A percentile compares a stretch with the other conserved stretches of the same genome.
Conservation (phyloP, 2,888 invertebrate genomes). For the Cheilosia impressa region DNA sequence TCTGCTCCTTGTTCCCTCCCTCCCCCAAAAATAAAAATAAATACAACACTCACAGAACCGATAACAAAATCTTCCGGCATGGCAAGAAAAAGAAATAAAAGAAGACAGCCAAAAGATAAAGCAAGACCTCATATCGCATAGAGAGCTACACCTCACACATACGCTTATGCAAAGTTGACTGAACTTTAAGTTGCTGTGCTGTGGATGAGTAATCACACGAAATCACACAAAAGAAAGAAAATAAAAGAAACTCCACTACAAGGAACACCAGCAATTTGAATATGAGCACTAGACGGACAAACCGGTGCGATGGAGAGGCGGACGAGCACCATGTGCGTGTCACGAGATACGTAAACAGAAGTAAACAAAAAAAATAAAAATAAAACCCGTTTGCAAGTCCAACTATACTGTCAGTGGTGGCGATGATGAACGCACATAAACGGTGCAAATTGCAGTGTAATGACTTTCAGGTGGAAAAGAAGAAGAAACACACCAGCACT, state of each 20-base stretch:
- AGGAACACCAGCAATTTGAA: conserved; percentile 59
- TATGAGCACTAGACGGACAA: conserved; percentile 38
- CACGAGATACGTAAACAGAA: conserved; percentile 68
- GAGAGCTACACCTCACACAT: conserved; percentile 2
- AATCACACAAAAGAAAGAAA: conserved; percentile 55
- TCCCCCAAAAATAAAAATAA: conserved; percentile 3
- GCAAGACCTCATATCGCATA: conserved; percentile 26
- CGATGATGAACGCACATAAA: conserved; percentile 69
- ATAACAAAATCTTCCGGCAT: conserved; percentile 62
- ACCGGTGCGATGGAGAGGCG: conserved; percentile 11
- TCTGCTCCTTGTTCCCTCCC: not conserved
- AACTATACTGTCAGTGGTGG: conserved; percentile 32
- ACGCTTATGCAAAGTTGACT: conserved; percentile 68
- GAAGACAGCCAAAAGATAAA: conserved; percentile 17
- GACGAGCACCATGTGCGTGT: conserved; percentile 53
- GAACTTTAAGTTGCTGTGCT: conserved; percentile 64
- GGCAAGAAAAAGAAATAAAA: conserved; percentile 25
- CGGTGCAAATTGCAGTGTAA: conserved; percentile 72
- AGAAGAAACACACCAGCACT: conserved; percentile 12
- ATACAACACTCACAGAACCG: conserved; percentile 32
- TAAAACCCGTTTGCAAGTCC: conserved; percentile 62
- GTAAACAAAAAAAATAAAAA: conserved; percentile 2
- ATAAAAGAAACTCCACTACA: conserved; percentile 43
- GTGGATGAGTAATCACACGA: conserved; percentile 73
- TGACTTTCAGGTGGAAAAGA: conserved; percentile 49